Base-by-base conservation (phyloP, 2,113 vertebrate species). In the Anser brachyrhynchus region DNA sequence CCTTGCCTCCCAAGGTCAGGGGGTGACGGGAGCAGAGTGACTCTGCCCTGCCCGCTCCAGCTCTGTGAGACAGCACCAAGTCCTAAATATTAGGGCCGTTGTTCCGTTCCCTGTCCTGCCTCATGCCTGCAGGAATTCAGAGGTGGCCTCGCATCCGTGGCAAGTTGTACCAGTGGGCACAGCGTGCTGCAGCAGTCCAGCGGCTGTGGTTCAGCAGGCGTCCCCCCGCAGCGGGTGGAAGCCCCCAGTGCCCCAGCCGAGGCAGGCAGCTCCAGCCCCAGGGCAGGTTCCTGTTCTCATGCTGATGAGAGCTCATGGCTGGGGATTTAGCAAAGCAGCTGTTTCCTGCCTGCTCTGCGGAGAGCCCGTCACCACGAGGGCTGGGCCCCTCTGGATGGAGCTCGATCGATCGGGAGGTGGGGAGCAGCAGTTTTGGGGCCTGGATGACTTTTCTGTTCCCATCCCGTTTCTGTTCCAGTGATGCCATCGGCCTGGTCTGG, bases 101-200 rank as follows among this genome's bases (percentile, higher is more conserved):
- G 29, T 31, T 14, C 75, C 1, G 0, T 4, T 15, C 6, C 0
- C 11, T 3, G 13, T 25, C 59, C 33, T 31, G 13, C n/a, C 35
- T 12, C 4, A 10, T 17, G 21, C 57, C 39, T 28, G 28, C 58
- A n/a, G 85, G 51, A 12, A 3, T n/a, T 41, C 1, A 3, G 41
- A n/a, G 51, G 11, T 16, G 15, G 25, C 4, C 5, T 17, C 0
- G 4, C 6, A 20, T 5, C 51, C 6, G 6, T 12, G 17, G 51
- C 58, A 22, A 28, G 9, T 11, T 3, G 64, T 66, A 2, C 31
- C 11, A 1, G 5, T 33, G n/a, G 9, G 2, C 4, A 6, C 22
- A 4, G 18, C 0, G 8, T 17, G 11, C 23, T 31, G 64, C 18
- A 31, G 11, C 28, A 11, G 17, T 43, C 41, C 8, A 29, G 12